Conservation (phyloP, 2,113 vertebrate species). For the Oryzias curvinotus region DNA sequence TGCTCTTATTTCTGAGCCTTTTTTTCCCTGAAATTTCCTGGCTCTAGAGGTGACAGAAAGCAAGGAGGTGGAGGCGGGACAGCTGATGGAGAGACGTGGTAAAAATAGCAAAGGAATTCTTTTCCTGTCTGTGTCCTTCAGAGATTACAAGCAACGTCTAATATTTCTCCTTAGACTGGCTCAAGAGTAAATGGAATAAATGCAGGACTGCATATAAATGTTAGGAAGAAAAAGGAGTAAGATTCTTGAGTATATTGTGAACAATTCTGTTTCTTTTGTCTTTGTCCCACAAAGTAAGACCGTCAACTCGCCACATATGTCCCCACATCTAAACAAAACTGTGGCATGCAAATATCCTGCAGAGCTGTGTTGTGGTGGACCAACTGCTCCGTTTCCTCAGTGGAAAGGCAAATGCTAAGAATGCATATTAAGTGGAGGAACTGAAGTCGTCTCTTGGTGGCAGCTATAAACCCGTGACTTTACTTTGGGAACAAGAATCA, state of each 20-base stretch:
- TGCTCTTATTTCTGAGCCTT: conserved; percentile 50
- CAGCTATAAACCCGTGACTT: conserved; percentile 12
- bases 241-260: conserved; percentile 2
- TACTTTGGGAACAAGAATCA: no score
- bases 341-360: conserved; percentile 15
- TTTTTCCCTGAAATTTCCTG: conserved; percentile 53
- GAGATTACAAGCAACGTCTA: conserved; percentile 19
- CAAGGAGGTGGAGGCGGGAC: conserved; percentile 41
- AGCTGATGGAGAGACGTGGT: conserved; percentile 60
- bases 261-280: no score
- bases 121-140: conserved; percentile 38
- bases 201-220: conserved; percentile 12
- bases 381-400: conserved; percentile 10
- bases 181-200: conserved; percentile 17
- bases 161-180: conserved; percentile 17
- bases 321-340: conserved; percentile 21
- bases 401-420: conserved; percentile 2
- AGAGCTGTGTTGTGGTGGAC: conserved; percentile 15
- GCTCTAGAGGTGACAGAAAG: conserved; percentile 19
- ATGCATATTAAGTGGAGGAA: conserved; percentile 4
- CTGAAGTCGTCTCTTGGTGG: conserved; percentile 19
- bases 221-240: conserved; percentile 2
- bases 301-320: conserved; percentile 25
- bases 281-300: conserved; percentile 2
- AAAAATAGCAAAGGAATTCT: conserved; percentile 45